Percentiles rank a stretch among this genome's conserved stretches.
Evolutionary conservation across 1,140 invertebrate genomes (phyloP).

Genomic region (Zaprionus africanus): DNA sequence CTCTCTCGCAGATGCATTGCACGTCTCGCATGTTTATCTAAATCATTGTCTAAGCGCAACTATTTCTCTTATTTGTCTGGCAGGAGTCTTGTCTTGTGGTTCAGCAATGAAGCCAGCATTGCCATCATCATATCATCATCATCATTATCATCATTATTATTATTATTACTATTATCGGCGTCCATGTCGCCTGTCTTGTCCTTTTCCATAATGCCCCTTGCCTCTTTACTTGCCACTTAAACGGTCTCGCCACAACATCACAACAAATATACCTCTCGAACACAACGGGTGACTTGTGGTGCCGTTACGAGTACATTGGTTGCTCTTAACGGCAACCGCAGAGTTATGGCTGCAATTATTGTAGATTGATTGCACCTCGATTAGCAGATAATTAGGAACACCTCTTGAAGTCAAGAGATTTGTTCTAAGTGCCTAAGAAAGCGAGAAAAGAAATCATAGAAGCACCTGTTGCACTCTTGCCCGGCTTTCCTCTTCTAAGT

Average conservation of each 20-base stretch:
- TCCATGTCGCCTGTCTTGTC: slow-evolving; percentile 15
- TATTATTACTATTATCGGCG: slow-evolving; percentile 25
- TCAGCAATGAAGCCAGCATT: slow-evolving; percentile 51
- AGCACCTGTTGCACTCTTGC: too few relatives aligned
- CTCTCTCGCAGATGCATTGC: background rate
- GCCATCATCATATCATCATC: slow-evolving; percentile 45
- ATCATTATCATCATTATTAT: slow-evolving; percentile 38
- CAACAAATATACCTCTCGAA: background rate
- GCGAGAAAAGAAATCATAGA: background rate
- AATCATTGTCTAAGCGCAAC: slow-evolving; percentile 38
- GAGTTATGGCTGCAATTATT: slow-evolving; percentile 1
- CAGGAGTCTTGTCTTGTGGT: slow-evolving; percentile 28
- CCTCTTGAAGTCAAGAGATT: background rate
- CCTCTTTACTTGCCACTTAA: slow-evolving; percentile 41
- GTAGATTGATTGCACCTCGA: slow-evolving; percentile 41
- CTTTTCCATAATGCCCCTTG: background rate
- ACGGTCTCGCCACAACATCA: slow-evolving; percentile 30
- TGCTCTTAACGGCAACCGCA: slow-evolving; percentile 35
- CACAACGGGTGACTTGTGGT: slow-evolving; percentile 30
- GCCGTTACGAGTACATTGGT: slow-evolving; percentile 57
- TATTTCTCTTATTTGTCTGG: slow-evolving; percentile 33
- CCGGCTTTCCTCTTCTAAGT: too few relatives aligned
- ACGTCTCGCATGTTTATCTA: slow-evolving; percentile 37
- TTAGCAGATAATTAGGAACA: slow-evolving; percentile 1
- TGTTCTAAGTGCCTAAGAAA: background rate